phyloP scores from a whole-genome alignment of 2,888 invertebrate species.

The Nymphalis urticae region DNA sequence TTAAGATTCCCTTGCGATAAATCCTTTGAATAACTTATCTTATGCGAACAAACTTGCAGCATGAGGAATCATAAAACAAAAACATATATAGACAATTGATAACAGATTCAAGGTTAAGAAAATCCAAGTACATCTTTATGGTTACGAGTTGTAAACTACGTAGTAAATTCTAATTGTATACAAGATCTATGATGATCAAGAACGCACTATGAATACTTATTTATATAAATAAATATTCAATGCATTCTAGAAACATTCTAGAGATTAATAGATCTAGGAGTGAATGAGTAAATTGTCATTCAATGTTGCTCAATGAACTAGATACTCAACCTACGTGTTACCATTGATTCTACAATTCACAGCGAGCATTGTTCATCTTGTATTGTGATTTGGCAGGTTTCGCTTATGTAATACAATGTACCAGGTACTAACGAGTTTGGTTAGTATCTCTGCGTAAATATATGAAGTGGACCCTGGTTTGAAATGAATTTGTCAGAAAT shows the following conservation, averaged over 20 bases:
- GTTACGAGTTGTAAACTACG: background rate
- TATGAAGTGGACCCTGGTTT: no score
- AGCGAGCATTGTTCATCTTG: slow-evolving; percentile 1
- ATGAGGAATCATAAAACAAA: no score
- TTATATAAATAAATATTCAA: no score
- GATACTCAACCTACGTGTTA: slow-evolving; percentile 43
- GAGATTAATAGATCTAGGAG: background rate
- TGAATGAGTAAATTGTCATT: slow-evolving; percentile 39
- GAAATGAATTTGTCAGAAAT: no score
- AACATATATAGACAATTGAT: no score
- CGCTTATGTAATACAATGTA: slow-evolving; percentile 1
- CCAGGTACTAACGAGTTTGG: background rate
- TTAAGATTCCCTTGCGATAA: no score
- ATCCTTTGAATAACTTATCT: no score
- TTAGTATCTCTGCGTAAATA: background rate
- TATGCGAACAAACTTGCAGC: no score
- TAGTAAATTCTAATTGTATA: background rate
- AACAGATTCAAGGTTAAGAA: background rate
- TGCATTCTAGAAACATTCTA: no score
- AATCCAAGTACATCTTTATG: background rate
- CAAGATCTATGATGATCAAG: background rate
- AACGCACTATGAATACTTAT: no score
- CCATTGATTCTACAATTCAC: slow-evolving; percentile 14
- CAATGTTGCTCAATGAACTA: slow-evolving; percentile 51
- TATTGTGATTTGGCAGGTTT: background rate